A percentile compares a stretch with the other conserved stretches of the same genome.
Evolutionary conservation across 23 tunicate species (phyloP).

Genomic region (Styela clava): DNA sequence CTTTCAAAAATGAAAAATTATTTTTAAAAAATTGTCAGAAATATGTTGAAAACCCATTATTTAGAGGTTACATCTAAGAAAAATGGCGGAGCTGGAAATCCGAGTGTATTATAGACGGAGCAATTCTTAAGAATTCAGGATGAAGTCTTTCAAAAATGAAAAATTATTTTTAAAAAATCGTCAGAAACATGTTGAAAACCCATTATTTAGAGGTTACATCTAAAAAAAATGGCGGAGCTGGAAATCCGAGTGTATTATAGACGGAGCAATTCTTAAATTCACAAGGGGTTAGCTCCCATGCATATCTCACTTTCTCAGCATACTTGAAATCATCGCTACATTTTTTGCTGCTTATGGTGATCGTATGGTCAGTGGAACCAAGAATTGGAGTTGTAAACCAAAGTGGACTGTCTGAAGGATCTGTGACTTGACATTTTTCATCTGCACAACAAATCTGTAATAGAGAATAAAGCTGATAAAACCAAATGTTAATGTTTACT

Average conservation of each 20-base stretch:
- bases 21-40: too few relatives aligned
- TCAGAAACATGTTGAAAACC: too few relatives aligned
- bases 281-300: conserved; percentile 72
- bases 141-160: too few relatives aligned
- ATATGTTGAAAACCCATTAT: too few relatives aligned
- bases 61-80: background rate
- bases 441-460: conserved; percentile 48
- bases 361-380: conserved; percentile 18
- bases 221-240: conserved; percentile 53
- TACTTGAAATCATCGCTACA: conserved; percentile 4
- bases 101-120: conserved; percentile 47
- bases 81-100: conserved; percentile 66
- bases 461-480: background rate
- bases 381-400: conserved; percentile 42
- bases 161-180: too few relatives aligned
- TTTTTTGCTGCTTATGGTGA: conserved; percentile 15
- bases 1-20: too few relatives aligned
- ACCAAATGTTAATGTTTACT: background rate
- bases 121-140: conserved; percentile 76
- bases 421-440: conserved; percentile 23
- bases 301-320: conserved; percentile 41
- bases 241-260: conserved; percentile 45
- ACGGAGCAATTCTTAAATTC: conserved; percentile 63
- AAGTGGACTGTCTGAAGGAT: background rate
- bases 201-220: background rate